Evolutionary conservation across 2,797 vertebrate genomes (phyloP).

Genomic region (Yasuhikotakia modesta): DNA sequence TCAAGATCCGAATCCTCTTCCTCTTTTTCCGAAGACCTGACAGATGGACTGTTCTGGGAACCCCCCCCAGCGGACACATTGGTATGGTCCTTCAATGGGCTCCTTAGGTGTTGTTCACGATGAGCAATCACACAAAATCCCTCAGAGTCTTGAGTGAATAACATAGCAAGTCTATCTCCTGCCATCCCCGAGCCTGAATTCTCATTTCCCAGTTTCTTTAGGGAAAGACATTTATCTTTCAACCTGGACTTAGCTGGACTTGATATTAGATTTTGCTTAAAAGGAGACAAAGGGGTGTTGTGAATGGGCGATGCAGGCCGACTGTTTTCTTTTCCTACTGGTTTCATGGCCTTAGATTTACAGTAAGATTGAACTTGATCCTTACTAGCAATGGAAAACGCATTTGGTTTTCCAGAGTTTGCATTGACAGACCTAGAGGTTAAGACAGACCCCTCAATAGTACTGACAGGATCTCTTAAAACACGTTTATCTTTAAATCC

Average conservation of each 20-base stretch:
- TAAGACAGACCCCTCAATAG: constrained; percentile 59
- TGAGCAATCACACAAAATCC: constrained; percentile 87
- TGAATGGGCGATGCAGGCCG: neutral
- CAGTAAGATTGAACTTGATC: neutral
- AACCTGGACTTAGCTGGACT: constrained; percentile 37
- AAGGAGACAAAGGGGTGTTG: constrained; percentile 23
- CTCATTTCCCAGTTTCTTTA: constrained; percentile 45
- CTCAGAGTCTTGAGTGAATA: constrained; percentile 89
- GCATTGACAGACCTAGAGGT: constrained; percentile 33
- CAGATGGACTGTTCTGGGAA: constrained; percentile 1
- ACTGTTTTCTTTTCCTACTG: constrained; percentile 48
- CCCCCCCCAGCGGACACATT: neutral
- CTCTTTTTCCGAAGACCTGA: constrained; percentile 45
- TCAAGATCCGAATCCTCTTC: constrained; percentile 57
- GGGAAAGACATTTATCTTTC: constrained; percentile 35
- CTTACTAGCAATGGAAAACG: constrained; percentile 7
- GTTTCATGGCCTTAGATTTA: constrained; percentile 15
- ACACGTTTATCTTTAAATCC: neutral
- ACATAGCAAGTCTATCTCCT: constrained; percentile 64
- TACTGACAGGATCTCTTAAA: constrained; percentile 49
- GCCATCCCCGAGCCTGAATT: constrained; percentile 35
- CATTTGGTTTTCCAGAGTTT: constrained; percentile 61
- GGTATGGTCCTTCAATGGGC: constrained; percentile 66
- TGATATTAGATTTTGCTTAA: constrained; percentile 42
- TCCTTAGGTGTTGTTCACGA: constrained; percentile 47